Evolutionary conservation across 2,888 invertebrate species (phyloP).

Genomic region (Drosophila incognita): DNA sequence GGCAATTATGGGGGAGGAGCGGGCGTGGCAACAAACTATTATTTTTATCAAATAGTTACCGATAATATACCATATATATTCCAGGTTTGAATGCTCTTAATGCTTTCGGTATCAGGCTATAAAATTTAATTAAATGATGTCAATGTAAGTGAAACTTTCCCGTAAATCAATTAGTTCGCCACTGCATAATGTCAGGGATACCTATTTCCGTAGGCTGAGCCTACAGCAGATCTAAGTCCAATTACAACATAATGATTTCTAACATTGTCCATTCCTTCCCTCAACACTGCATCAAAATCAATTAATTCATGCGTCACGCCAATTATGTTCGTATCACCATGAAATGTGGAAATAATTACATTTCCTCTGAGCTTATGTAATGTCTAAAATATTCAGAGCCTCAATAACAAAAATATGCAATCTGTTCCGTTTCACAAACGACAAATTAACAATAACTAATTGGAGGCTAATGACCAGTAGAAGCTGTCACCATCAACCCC

Average conservation of each 20-base stretch:
- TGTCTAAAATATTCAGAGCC: conserved; percentile 20
- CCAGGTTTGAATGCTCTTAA: background rate
- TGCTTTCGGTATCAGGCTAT: background rate
- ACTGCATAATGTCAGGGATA: background rate
- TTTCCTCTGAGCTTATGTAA: conserved; percentile 21
- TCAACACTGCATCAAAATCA: conserved; percentile 12
- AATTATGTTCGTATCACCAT: background rate
- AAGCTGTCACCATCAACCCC: conserved; percentile 34
- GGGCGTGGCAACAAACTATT: too few relatives aligned
- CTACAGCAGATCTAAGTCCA: background rate
- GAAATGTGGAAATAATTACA: conserved; percentile 45
- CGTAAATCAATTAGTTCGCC: background rate
- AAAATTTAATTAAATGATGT: background rate
- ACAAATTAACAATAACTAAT: conserved; percentile 79
- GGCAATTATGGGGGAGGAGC: too few relatives aligned
- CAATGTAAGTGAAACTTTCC: background rate
- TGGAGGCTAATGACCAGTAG: conserved; percentile 67
- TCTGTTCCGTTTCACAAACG: conserved; percentile 36
- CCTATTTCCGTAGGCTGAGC: background rate
- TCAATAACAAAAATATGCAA: conserved; percentile 24
- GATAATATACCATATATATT: background rate
- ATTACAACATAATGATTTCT: conserved; percentile 13
- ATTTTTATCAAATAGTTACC: too few relatives aligned
- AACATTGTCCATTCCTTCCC: background rate
- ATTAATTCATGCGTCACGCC: conserved; percentile 22